Evolutionary conservation across 2,888 invertebrate genomes (phyloP), one percentile per base, ranked within the genome.

Genomic region (Caenorhabditis afra): DNA sequence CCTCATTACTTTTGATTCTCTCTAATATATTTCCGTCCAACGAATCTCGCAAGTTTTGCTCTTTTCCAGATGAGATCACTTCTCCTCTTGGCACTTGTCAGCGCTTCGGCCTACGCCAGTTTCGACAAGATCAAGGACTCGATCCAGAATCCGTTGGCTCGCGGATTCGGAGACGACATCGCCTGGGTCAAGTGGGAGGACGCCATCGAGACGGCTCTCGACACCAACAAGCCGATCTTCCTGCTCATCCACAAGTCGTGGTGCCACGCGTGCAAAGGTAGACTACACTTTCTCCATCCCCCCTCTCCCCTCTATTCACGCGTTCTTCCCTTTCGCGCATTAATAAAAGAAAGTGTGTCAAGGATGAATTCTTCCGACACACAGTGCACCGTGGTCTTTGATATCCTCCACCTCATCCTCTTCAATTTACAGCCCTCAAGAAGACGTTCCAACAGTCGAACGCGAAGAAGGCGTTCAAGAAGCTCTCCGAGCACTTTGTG

Each of bases 211-310:
- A 87, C 85, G 0, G 88, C 90, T 10, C 73, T 90, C 44, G 87
- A 88, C 70, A 78, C 80, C 53, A 81, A 89, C 70, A 91, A 91
- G 83, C 91, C 91, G 29, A 82, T 91, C 70, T 91, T 92, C 90
- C 81, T 92, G 65, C 81, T 92, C 18, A 91, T 92, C 45, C 92
- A 92, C 87, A 92, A 92, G 82, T 87, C 91, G 3, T 92, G 92
- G 91, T 92, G 92, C 85, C 91, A 91, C 41, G 92, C 92, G 39
- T 92, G 92, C 88, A 91, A 91, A 91, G 84, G 89, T 89, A 35
- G n/a, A n/a, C n/a, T n/a, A n/a, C 3, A 41, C 41, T 11, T 41
- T 41, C 41, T 14, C 12, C 11, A n/a, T 41, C 41, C 2, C 14
- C 41, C 11, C 11, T 41, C 14, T 11, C 41, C 49, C 11, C 49